phyloP scores from a whole-genome alignment of 2,113 vertebrate genomes.

The Tylochromis polylepis region DNA sequence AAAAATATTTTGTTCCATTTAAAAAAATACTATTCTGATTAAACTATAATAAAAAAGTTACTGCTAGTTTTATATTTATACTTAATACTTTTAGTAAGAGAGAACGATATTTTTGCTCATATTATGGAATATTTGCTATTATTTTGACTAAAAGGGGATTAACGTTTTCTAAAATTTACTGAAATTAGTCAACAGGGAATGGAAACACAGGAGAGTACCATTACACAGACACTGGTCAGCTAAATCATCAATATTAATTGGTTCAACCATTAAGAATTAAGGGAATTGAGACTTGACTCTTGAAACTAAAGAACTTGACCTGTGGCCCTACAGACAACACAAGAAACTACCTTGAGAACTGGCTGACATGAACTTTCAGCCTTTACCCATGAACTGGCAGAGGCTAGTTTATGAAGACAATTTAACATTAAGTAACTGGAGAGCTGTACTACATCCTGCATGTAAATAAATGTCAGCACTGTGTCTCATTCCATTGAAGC shows the following conservation, averaged over 20 bases:
- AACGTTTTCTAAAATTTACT: neutral
- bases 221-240: conserved; percentile 42
- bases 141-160: neutral
- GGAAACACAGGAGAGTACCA: conserved; percentile 29
- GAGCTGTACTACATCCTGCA: neutral
- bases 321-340: neutral
- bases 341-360: conserved; percentile 14
- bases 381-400: neutral
- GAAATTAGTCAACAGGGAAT: conserved; percentile 11
- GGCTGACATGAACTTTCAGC: neutral
- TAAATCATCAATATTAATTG: conserved; percentile 54
- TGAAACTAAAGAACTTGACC: conserved; percentile 62
- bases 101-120: neutral
- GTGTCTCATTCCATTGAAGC: neutral
- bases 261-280: conserved; percentile 60
- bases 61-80: neutral
- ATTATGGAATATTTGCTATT: neutral
- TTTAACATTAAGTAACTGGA: neutral
- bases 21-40: neutral
- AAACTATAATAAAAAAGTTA: neutral
- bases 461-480: neutral
- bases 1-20: neutral
- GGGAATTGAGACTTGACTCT: conserved; percentile 57
- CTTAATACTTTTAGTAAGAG: neutral
- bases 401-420: conserved; percentile 4